Conservation (phyloP, 2,797 vertebrate genomes). For the Intellagama lesueurii region DNA sequence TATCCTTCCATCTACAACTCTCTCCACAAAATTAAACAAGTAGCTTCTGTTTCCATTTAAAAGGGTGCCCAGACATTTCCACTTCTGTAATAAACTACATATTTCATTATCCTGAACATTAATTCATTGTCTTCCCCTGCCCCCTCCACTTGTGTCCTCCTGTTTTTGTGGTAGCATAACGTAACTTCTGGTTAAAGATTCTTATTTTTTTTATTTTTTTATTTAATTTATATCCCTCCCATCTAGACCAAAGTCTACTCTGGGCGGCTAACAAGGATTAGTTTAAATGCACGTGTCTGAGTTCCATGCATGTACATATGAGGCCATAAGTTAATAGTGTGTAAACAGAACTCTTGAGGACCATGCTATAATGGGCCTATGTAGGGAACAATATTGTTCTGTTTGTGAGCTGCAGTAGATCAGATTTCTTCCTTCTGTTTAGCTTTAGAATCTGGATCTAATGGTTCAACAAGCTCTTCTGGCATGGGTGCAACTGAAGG, state of each 20-base stretch:
- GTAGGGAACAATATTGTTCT: not conserved
- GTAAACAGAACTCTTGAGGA: constrained; percentile 26
- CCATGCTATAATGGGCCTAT: rapidly evolving
- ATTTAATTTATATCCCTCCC: too few species aligned
- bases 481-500: not conserved
- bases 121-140: not conserved
- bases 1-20: not conserved
- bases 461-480: constrained; percentile 8
- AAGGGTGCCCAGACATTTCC: not conserved
- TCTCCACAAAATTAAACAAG: not conserved
- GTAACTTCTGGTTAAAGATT: not conserved
- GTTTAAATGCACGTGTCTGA: not conserved
- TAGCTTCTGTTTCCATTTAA: not conserved
- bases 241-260: too few species aligned
- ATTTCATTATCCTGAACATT: not conserved
- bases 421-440: constrained; percentile 35
- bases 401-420: not conserved
- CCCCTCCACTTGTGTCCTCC: not conserved
- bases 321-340: not conserved
- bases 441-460: constrained; percentile 4
- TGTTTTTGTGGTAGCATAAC: not conserved
- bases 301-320: not conserved
- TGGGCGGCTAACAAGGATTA: too few species aligned
- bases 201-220: not conserved
- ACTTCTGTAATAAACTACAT: not conserved